Percentiles rank a stretch among this genome's conserved stretches.
Evolutionary conservation across 2,113 vertebrate genomes (phyloP).

Genomic region (Chrysemys picta): DNA sequence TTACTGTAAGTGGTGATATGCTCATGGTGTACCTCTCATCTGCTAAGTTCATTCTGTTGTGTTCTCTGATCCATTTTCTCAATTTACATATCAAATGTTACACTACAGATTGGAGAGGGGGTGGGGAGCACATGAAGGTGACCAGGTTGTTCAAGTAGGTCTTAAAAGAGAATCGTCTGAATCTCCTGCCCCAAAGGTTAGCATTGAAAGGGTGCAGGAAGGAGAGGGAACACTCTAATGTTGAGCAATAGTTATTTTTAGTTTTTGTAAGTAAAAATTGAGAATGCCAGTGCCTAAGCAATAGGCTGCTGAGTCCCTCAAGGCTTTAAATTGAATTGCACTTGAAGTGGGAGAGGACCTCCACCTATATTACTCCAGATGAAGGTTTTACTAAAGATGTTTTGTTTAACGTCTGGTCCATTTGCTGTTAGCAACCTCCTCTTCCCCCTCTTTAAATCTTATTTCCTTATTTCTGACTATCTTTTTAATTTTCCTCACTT

Average conservation of each 20-base stretch:
- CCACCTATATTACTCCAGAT: neutral
- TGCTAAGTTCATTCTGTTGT: constrained; percentile 18
- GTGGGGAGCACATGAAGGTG: neutral
- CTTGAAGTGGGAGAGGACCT: neutral
- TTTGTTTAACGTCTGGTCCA: neutral
- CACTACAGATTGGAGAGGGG: neutral
- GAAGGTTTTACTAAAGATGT: neutral
- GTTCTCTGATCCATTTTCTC: neutral
- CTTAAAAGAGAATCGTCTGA: neutral
- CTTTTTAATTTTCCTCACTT: neutral
- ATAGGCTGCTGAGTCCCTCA: neutral
- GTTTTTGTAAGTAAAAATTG: neutral
- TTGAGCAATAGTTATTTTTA: neutral
- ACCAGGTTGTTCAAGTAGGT: neutral
- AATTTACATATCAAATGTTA: neutral
- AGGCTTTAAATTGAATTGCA: neutral
- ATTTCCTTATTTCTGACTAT: neutral
- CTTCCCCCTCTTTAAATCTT: neutral
- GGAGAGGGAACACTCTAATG: neutral
- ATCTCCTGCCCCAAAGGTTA: neutral
- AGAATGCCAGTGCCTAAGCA: neutral
- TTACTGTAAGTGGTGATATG: neutral
- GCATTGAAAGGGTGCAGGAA: neutral
- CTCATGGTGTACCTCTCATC: neutral
- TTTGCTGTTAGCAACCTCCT: neutral